Conservation (phyloP, 2,797 vertebrate species). For the Acanthiza pusilla region DNA sequence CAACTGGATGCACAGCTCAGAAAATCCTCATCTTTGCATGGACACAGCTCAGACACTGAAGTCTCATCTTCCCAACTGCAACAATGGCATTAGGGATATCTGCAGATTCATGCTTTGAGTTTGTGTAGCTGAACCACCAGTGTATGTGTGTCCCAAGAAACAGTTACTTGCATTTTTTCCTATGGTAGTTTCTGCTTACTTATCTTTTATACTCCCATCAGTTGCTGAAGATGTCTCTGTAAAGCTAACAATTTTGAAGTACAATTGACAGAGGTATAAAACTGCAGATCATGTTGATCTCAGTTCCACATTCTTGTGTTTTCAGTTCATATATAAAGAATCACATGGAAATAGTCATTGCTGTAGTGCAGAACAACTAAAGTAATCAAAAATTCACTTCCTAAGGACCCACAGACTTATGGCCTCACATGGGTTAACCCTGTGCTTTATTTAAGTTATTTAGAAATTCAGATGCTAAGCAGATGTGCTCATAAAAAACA, state of each 20-base stretch:
- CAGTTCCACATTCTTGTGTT: neutral
- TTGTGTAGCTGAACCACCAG: neutral
- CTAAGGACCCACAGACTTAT: neutral
- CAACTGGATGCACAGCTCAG: accelerated
- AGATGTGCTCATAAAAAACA: slow-evolving; percentile 16
- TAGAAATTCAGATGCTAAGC: slow-evolving; percentile 47
- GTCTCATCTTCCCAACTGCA: neutral
- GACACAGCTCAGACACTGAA: accelerated
- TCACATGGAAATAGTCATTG: neutral
- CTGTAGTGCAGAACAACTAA: neutral
- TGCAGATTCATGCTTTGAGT: neutral
- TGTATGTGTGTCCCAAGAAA: neutral
- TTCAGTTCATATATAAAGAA: neutral
- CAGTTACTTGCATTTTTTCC: neutral
- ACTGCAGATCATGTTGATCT: neutral
- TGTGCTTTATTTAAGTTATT: slow-evolving; percentile 14
- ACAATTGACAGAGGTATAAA: neutral
- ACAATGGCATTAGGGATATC: neutral
- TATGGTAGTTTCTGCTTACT: accelerated
- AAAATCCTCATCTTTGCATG: accelerated
- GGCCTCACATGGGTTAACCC: neutral
- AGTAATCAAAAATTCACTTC: neutral
- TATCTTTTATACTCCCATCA: neutral
- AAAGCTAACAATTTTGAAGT: neutral
- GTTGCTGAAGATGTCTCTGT: neutral